Evolutionary conservation across 92 coral and sea anemone genomes (phyloP).

Genomic region (Phymanthus crucifer): DNA sequence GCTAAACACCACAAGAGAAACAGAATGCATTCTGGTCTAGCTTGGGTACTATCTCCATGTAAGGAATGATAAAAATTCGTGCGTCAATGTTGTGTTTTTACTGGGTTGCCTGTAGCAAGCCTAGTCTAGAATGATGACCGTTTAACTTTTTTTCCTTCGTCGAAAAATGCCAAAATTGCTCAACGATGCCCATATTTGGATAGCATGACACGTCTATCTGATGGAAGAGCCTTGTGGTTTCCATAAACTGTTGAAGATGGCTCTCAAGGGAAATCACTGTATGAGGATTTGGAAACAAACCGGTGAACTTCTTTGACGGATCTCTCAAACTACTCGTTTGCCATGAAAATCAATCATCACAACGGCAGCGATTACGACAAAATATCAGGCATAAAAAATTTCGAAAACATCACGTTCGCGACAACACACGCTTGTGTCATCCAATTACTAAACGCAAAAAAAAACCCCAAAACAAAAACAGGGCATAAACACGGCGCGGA

Average conservation of each 20-base stretch:
- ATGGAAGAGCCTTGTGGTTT: neutral
- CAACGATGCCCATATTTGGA: neutral
- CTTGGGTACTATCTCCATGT: neutral
- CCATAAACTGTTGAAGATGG: neutral
- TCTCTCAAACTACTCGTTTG: neutral
- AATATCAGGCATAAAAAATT: too few species aligned
- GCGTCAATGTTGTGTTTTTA: too few species aligned
- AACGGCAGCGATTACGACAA: too few species aligned
- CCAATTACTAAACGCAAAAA: too few species aligned
- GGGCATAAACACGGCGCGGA: too few species aligned
- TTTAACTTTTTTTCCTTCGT: neutral
- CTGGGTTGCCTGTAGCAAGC: too few species aligned
- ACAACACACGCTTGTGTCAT: too few species aligned
- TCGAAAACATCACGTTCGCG: too few species aligned
- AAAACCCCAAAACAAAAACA: too few species aligned
- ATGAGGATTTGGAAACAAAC: neutral
- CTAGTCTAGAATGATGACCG: too few species aligned
- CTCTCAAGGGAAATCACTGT: neutral
- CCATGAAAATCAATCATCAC: too few species aligned
- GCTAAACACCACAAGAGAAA: slow-evolving; percentile 32
- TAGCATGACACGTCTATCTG: neutral
- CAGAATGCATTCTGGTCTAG: neutral
- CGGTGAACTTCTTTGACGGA: neutral
- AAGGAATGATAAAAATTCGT: neutral
- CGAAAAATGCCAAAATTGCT: neutral